Base-by-base conservation (phyloP, 2,113 vertebrate species). In the Machaerirhynchus nigripectus region DNA sequence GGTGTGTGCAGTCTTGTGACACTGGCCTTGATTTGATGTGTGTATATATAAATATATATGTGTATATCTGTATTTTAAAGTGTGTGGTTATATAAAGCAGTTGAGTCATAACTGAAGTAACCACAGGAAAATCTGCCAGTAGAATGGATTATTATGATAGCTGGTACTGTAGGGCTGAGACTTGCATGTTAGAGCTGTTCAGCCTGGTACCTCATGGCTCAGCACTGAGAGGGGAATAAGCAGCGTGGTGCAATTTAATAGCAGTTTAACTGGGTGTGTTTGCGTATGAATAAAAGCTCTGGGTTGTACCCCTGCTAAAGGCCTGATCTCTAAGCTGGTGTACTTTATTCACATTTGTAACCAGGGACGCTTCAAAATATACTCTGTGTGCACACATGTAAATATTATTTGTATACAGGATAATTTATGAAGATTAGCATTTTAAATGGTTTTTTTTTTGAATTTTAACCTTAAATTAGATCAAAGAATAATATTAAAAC, bases 51-150 rank as follows among this genome's bases (percentile, higher is more conserved):
- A 35, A 70, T 61, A 80, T 59, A 23, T 65, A 30, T 79, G 33
- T 69, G 9, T 56, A 13, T 67, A 11, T 77, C 42, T 83, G 4
- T 65, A 13, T 89, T 69, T 75, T 40, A 8, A 82, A 92, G 42
- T 37, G 52, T 69, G 65, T 92, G 91, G 94, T 95, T 97, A 95
- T 97, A 93, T 97, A 92, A 96, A 97, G 84, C 70, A 86, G 50
- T 94, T 97, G 96, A 97, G 76, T 97, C 95, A 95, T 96, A 97
- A 95, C 86, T 96, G 77, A 96, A 96, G 87, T 96, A 96, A 97
- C 87, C 90, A 96, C 77, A 95, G 90, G 93, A 97, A 97, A 94
- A 97, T 71, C 79, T 87, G 63, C 82, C 84, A 78, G 47, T 92
- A 89, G 84, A 93, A 95, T 47, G 80, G 70, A 84, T 93, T 87